Evolutionary conservation across 2,888 invertebrate genomes (phyloP).

Genomic region (Leucophenga maculata): DNA sequence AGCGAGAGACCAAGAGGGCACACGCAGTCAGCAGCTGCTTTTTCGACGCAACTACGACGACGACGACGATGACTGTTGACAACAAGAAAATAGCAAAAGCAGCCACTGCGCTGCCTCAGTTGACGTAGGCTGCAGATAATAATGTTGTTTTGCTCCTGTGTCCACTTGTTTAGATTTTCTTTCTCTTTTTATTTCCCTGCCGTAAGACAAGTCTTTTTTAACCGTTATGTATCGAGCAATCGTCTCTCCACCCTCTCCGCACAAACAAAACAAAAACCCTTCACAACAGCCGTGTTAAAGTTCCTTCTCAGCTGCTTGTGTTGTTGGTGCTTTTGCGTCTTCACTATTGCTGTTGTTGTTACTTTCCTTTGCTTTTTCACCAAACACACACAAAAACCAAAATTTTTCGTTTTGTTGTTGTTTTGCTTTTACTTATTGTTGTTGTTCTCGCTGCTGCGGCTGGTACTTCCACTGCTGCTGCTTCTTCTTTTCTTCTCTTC

Average conservation of each 20-base stretch:
- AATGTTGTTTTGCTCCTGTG: too few relatives aligned
- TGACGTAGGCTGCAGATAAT: too few relatives aligned
- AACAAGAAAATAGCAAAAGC: too few relatives aligned
- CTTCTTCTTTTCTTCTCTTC: conserved; percentile 35
- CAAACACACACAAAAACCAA: conserved; percentile 22
- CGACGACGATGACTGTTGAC: too few relatives aligned
- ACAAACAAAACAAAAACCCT: conserved; percentile 30
- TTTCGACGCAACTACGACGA: too few relatives aligned
- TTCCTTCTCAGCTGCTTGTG: conserved; percentile 34
- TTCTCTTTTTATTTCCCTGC: too few relatives aligned
- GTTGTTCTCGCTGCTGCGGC: conserved; percentile 44
- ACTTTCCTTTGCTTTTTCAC: conserved; percentile 44
- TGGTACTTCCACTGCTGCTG: conserved; percentile 19
- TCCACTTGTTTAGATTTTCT: too few relatives aligned
- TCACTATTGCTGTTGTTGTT: neutral
- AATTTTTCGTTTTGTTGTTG: conserved; percentile 48
- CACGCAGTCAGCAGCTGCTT: neutral
- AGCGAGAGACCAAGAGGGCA: neutral
- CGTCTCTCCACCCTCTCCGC: conserved; percentile 24
- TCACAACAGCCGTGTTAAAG: conserved; percentile 11
- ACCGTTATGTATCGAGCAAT: neutral
- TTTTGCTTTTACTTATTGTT: conserved; percentile 48
- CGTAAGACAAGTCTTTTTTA: too few relatives aligned
- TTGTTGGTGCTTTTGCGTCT: neutral
- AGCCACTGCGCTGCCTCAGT: too few relatives aligned